Evolutionary conservation across 2,113 vertebrate species (phyloP), one percentile per base, ranked within the genome.

Genomic region (Mus spicilegus): DNA sequence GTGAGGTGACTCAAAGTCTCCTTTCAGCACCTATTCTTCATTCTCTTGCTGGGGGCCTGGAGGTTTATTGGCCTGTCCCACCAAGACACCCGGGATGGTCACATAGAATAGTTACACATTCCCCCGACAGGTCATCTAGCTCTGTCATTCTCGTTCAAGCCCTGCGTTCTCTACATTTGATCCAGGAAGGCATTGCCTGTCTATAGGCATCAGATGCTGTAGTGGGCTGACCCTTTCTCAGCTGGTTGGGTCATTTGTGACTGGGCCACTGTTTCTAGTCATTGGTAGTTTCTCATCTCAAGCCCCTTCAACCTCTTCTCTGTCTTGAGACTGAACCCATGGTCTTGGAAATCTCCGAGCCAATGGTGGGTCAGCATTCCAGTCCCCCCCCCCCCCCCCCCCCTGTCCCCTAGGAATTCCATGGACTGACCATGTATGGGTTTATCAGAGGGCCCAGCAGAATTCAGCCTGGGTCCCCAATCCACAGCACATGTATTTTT

Each of bases 401-500:
- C 22, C 51, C 51, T 8, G 0, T 10, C 11, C 49, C 51, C 24
- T 1, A 42, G 67, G 2, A 54, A 17, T n/a, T 49, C 88, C 46
- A 30, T 22, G 16, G 19, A 19, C 86, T 14, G 13, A 28, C 36
- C 17, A 49, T 46, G 13, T 1, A 1, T 28, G n/a, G 8, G 6
- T n/a, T 54, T 92, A 42, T 91, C 20, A 0, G 54, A 73, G 80
- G 19, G 4, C 30, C 72, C 39, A 56, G 56, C 70, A 76, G 20
- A 24, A 75, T 9, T 26, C 17, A 77, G 46, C 54, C 22, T 5
- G 8, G 49, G 16, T 54, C 14, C 39, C 56, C 56, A 13, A 1
- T 8, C 46, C 12, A 12, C 0, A 19, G 49, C 26, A 63, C 11
- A 1, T 14, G 5, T 8, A 46, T 49, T 10, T 3, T 10, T 58